phyloP scores from a whole-genome alignment of 2,888 invertebrate genomes.

The Drosophila nigricruria region DNA sequence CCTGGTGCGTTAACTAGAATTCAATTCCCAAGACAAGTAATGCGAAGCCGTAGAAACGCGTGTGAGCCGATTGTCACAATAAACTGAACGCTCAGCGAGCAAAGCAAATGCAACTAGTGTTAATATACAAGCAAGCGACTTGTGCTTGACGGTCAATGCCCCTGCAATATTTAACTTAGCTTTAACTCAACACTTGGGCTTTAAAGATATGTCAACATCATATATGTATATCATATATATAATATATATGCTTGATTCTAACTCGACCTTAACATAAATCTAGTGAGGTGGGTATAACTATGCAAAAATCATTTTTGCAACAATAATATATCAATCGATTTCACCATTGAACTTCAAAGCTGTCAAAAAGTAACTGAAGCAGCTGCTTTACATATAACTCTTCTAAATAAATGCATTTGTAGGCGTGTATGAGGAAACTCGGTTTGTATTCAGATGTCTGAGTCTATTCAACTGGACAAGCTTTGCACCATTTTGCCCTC shows the following conservation, averaged over 20 bases:
- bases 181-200: not conserved
- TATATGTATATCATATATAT: too few relatives aligned
- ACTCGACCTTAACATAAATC: too few relatives aligned
- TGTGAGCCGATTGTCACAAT: constrained; percentile 61
- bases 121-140: constrained; percentile 14
- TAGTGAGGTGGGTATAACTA: not conserved
- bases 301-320: not conserved
- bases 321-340: constrained; percentile 19
- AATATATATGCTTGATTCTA: not conserved
- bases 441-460: constrained; percentile 14
- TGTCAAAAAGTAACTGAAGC: constrained; percentile 31
- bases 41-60: constrained; percentile 60
- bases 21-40: constrained; percentile 38
- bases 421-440: constrained; percentile 10
- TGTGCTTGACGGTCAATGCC: constrained; percentile 34
- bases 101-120: constrained; percentile 26
- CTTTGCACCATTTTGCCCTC: constrained; percentile 54
- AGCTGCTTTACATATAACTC: constrained; percentile 17
- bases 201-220: not conserved
- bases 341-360: constrained; percentile 28
- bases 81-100: constrained; percentile 35
- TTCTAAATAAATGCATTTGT: not conserved
- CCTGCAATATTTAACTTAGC: not conserved
- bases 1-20: constrained; percentile 25
- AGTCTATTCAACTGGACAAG: constrained; percentile 16